Evolutionary conservation across 2,888 invertebrate genomes (phyloP), one percentile per base, ranked within the genome.

Genomic region (Shargacucullia verbasci): DNA sequence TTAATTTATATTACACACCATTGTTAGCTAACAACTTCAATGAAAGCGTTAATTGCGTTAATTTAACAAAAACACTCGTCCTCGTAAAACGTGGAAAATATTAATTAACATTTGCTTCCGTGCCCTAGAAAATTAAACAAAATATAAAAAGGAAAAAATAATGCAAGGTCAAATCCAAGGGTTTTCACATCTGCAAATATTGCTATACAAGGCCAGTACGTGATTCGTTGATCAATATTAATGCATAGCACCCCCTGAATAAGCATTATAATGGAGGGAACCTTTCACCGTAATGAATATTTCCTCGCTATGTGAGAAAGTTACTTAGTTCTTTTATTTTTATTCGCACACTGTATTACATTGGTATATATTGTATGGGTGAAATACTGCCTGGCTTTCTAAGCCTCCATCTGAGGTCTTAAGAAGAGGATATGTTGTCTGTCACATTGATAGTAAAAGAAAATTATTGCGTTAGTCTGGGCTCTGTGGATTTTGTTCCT

Each of bases 211-310:
- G 76, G 76, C 57, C 73, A 66, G 59, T 48, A 41, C 70, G 70
- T 79, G 80, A 80, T 80, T 79, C 60, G 64, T 73, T 81, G 79
- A 82, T 83, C 81, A 82, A 82, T 82, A 82, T 83, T 81, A 81
- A 83, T 81, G 80, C 78, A 80, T 70, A 73, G 61, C 67, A 64
- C 74, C 73, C 69, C 46, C 73, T 66, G 71, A 78, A 82, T 84
- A 81, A 79, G 78, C 66, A 75, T 74, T 73, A 78, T 75, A 74
- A 76, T 77, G 65, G 70, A 70, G 60, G 48, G 74, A 85, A 84
- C 83, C 86, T 87, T 86, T 87, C 77, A 82, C 56, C 67, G 67
- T 84, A 86, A 87, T 87, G 86, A 87, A 83, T 83, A 81, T 82
- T 82, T 78, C 76, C 76, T 76, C 67, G 71, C 72, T 66, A 73